A percentile compares a stretch with the other conserved stretches of the same genome.
Conservation (phyloP, 2,888 invertebrate genomes). For the Balanococcus diminutus region DNA sequence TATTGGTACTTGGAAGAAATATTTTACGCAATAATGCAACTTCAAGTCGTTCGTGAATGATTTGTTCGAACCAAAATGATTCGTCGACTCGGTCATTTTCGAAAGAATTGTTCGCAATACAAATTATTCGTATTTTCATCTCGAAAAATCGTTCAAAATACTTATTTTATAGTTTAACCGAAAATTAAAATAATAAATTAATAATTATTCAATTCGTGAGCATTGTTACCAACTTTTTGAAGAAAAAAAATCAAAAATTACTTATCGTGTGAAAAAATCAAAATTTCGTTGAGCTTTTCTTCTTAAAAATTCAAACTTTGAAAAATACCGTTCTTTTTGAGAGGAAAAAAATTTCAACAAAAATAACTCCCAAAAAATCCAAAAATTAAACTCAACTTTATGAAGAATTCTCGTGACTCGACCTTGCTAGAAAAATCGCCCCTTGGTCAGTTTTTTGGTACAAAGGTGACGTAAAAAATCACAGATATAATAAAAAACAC, state of each 20-base stretch:
- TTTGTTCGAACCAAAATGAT: background rate
- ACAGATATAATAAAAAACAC: background rate
- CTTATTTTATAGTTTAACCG: too few relatives aligned
- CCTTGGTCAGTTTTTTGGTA: background rate
- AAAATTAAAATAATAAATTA: too few relatives aligned
- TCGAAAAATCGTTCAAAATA: background rate
- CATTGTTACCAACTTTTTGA: background rate
- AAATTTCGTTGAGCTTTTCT: background rate
- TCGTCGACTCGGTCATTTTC: too few relatives aligned
- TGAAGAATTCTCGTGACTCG: background rate
- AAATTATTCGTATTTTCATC: too few relatives aligned
- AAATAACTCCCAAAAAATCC: background rate
- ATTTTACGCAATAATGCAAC: background rate
- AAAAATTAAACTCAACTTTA: background rate
- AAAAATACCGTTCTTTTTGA: background rate
- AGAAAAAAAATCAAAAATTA: background rate
- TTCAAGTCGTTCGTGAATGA: background rate
- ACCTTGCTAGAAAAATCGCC: background rate
- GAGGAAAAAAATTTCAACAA: background rate
- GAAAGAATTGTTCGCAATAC: too few relatives aligned
- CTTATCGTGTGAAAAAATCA: background rate
- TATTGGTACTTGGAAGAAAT: background rate
- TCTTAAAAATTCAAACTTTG: background rate
- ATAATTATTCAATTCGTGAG: background rate
- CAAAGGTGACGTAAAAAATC: background rate